Base-by-base conservation (phyloP, 2,113 vertebrate species). In the Prolemur simus region DNA sequence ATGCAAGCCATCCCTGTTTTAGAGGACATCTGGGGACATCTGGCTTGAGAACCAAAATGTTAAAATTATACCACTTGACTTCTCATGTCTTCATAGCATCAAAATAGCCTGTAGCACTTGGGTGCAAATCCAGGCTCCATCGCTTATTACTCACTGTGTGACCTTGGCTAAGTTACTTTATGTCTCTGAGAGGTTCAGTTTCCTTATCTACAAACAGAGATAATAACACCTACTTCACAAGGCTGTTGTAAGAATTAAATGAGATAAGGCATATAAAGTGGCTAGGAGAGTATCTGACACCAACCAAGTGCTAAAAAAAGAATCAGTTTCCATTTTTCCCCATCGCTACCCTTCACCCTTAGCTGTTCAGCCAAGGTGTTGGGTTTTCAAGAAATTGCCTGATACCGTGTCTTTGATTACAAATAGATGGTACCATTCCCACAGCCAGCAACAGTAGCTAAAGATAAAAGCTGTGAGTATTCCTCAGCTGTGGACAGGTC, bases 371-470 rank as follows among this genome's bases (percentile, higher is more conserved):
- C 60, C 76, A 96, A 96, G 49, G 63, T 95, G 82, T 32, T 84
- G 56, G 83, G 80, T 93, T 97, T 96, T 97, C 80, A 96, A 97
- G 96, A 97, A 94, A 89, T 58, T 34, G 8, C 82, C 83, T 63
- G 45, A 86, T 94, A 49, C 54, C 47, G 74, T 76, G 37, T 78
- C 29, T 89, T 66, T 97, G 89, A 91, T 97, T 91, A 87, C 89
- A 92, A 87, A 56, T 87, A 78, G 56, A 68, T 90, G 78, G 73
- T 52, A 85, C 78, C 47, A 58, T 96, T 85, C 83, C 87, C 91
- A 96, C 7, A 89, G 91, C 84, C 92, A 97, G 54, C 87, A 97
- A 97, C 97, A 78, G 97, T 96, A 97, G 97, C 96, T 92, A 80
- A 82, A 96, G 96, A 97, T 97, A 97, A 97, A 94, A 89, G 73